Evolutionary conservation across 2,113 vertebrate species (phyloP), one percentile per base, ranked within the genome.

Genomic region (Cricetomys ansorgei): DNA sequence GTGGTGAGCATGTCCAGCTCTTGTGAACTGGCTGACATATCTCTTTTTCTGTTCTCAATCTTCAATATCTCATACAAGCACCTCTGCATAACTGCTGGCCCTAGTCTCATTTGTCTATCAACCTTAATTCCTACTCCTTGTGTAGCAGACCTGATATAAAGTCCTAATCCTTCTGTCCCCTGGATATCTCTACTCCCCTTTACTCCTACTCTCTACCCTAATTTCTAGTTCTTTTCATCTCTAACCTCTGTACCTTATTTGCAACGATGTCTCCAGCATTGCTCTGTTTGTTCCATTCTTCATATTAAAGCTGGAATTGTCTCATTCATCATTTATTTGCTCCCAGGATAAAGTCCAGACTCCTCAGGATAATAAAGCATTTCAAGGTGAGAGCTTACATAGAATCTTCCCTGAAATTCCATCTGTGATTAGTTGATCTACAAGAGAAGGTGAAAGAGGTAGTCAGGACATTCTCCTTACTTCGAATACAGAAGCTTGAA

Each of bases 371-470:
- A n/a, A 89, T 37, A 73, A 88, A 84, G 31, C 40, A 88, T 67
- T 90, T 81, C 80, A 96, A 91, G 40, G 4, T 77, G n/a, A 92
- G 9, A n/a, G 83, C n/a, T 87, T 93, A 77, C 0, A 43, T 4
- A 40, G 5, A 64, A 37, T 77, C 65, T 86, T 96, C 80, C 50
- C 73, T 80, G 57, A 85, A 80, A 96, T 94, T 88, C 45, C 43
- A 91, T 31, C 59, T 91, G 65, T 77, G 84, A 94, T 86, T 93
- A 43, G 75, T 67, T 89, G 27, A 93, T 62, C 65, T 85, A 23
- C n/a, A 8, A 34, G 13, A 31, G 19, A 21, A 27, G 73, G 57
- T 12, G 59, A 45, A 83, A 59, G 23, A 37, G 94, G 11, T 31
- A 92, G 89, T 69, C 16, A 23, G 50, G 21, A 88, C 45, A 65